Conservation (phyloP, 1,140 invertebrate genomes). For the Archegozetes longisetosus region DNA sequence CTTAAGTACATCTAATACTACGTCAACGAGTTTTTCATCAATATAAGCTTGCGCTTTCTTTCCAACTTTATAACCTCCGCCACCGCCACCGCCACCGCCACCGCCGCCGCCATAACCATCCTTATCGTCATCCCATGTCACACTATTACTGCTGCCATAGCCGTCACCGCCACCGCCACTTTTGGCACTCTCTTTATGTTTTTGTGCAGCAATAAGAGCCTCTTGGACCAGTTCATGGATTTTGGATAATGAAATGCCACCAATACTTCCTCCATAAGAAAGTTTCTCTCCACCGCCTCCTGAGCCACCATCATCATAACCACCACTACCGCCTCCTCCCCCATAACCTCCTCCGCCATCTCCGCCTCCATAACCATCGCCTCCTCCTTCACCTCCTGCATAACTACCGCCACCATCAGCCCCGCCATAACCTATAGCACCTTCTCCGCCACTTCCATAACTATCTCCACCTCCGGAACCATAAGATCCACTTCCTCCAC, state of each 20-base stretch:
- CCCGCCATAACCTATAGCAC: background rate
- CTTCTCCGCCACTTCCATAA: background rate
- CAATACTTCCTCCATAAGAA: background rate
- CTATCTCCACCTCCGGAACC: background rate
- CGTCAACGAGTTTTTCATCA: background rate
- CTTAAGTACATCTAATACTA: background rate
- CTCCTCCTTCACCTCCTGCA: background rate
- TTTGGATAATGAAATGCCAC: slow-evolving; percentile 6
- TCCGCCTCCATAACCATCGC: background rate
- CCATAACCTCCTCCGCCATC: background rate
- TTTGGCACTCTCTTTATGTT: background rate
- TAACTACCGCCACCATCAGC: background rate
- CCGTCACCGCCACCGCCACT: slow-evolving; percentile 2
- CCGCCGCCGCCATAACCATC: background rate
- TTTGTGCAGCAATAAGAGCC: slow-evolving; percentile 1
- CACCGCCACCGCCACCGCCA: background rate
- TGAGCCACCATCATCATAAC: background rate
- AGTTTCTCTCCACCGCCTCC: background rate
- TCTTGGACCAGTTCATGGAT: slow-evolving; percentile 11
- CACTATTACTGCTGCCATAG: slow-evolving; percentile 1
- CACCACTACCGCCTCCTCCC: background rate
- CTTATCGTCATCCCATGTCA: slow-evolving; percentile 10
- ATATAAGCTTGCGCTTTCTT: background rate
- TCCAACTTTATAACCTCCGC: background rate
- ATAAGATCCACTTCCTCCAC: background rate